phyloP scores from a whole-genome alignment of 2,888 invertebrate species.

The Drosophila cracens region DNA sequence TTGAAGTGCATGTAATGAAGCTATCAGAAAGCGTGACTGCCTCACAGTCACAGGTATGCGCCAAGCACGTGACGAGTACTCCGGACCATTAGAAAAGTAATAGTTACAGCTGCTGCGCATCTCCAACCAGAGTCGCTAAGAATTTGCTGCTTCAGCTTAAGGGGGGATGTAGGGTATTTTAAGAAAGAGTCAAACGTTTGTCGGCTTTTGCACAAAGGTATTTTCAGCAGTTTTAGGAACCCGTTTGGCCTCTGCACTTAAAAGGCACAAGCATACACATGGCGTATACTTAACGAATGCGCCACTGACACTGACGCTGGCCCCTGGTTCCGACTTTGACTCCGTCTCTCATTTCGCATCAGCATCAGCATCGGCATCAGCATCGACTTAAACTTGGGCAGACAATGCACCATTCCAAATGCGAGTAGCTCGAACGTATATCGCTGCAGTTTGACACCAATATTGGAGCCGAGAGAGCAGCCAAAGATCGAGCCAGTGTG shows the following conservation, averaged over 20 bases:
- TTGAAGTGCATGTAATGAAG: constrained; percentile 31
- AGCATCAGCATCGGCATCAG: constrained; percentile 1
- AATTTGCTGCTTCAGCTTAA: constrained; percentile 30
- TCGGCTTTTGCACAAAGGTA: constrained; percentile 68
- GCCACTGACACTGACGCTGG: constrained; percentile 71
- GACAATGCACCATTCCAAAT: constrained; percentile 66
- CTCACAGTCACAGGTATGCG: constrained; percentile 14
- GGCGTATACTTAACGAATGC: constrained; percentile 78
- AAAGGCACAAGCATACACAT: constrained; percentile 62
- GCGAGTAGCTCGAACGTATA: constrained; percentile 68
- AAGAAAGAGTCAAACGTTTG: constrained; percentile 56
- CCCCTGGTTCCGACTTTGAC: constrained; percentile 21
- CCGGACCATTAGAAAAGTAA: constrained; percentile 9
- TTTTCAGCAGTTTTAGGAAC: constrained; percentile 51
- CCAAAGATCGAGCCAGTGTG: neutral
- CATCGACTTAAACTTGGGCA: constrained; percentile 21
- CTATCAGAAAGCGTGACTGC: constrained; percentile 40
- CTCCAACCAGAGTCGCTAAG: constrained; percentile 13
- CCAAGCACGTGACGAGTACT: constrained; percentile 25
- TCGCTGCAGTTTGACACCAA: constrained; percentile 74
- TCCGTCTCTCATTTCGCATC: constrained; percentile 11
- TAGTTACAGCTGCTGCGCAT: constrained; percentile 20
- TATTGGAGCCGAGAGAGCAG: constrained; percentile 42
- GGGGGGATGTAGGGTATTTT: neutral
- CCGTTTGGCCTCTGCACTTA: constrained; percentile 65